phyloP scores from a whole-genome alignment of 1,140 invertebrate species.

The Anastrepha ludens region DNA sequence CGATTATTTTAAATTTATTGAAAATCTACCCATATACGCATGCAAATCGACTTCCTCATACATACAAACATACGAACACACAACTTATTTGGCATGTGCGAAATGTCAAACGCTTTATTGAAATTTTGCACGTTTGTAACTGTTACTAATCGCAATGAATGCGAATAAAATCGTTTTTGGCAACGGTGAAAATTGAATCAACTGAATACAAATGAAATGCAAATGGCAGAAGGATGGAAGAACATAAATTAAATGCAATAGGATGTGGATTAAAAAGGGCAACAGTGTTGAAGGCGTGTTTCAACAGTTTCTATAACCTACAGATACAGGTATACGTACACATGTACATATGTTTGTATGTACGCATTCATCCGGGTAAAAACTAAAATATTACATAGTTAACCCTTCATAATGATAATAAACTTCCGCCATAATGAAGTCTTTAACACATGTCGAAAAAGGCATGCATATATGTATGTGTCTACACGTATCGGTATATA shows the following conservation, averaged over 20 bases:
- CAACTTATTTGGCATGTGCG: not conserved
- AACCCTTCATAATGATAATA: conserved; percentile 22
- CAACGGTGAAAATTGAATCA: conserved; percentile 22
- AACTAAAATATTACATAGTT: not conserved
- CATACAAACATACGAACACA: too few species aligned
- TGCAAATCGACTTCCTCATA: too few species aligned
- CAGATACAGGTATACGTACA: not conserved
- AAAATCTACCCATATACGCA: too few species aligned
- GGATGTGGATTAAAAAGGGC: not conserved
- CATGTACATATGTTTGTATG: not conserved
- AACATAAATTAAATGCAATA: not conserved
- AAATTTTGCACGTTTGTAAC: conserved; percentile 17
- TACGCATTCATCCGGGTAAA: not conserved
- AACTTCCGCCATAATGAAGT: not conserved
- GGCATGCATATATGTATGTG: not conserved
- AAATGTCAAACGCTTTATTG: not conserved
- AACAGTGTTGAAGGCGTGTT: not conserved
- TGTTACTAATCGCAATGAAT: conserved; percentile 5
- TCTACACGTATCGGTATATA: not conserved
- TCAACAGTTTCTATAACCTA: not conserved
- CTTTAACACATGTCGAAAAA: not conserved
- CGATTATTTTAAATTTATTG: too few species aligned
- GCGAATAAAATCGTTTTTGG: conserved; percentile 27
- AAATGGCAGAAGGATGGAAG: conserved; percentile 17
- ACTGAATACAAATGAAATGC: conserved; percentile 32